Evolutionary conservation across 2,113 vertebrate genomes (phyloP), one percentile per base, ranked within the genome.

Genomic region (Serilophus lunatus): DNA sequence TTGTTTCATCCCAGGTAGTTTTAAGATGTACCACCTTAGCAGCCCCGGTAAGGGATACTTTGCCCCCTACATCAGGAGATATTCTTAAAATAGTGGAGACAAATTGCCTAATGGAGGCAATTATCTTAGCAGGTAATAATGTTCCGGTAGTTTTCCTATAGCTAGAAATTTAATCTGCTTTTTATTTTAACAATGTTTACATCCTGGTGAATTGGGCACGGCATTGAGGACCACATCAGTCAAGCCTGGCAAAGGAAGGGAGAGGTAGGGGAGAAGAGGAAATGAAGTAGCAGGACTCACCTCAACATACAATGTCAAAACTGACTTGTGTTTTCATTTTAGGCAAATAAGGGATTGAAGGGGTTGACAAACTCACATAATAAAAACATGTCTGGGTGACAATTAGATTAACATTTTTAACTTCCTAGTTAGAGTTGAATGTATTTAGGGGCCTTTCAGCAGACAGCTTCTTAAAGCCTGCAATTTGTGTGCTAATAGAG

Each of bases 401-500:
- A 96, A 97, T 97, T 95, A 94, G 91, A 95, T 96, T 95, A 96
- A 94, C 95, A 70, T 84, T 86, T 88, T 93, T 70, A 79, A 93
- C 86, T 92, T 93, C 86, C 81, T 78, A 17, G 51, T 51, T 72
- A 44, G 61, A 74, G 88, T 18, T 81, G 92, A 84, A 63, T 68
- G 26, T 94, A 68, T 95, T 97, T 96, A 90, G 86, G 88, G 78
- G 76, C 77, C 78, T 94, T 95, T 92, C 80, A 69, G 84, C 71
- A 89, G 95, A 93, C 92, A 96, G 85, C 91, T 92, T 71, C 25
- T 69, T 93, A 97, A 97, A 98, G 95, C 63, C 96, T 97, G 88
- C 92, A 97, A 97, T 98, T 97, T 97, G 85, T 19, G 68, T 83
- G 82, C 92, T 96, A 97, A 97, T 94, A 86, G 90, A 97, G 94